Percentiles rank a stretch among this genome's conserved stretches.
phyloP scores from a whole-genome alignment of 1,140 invertebrate genomes.

The Orussus abietinus region DNA sequence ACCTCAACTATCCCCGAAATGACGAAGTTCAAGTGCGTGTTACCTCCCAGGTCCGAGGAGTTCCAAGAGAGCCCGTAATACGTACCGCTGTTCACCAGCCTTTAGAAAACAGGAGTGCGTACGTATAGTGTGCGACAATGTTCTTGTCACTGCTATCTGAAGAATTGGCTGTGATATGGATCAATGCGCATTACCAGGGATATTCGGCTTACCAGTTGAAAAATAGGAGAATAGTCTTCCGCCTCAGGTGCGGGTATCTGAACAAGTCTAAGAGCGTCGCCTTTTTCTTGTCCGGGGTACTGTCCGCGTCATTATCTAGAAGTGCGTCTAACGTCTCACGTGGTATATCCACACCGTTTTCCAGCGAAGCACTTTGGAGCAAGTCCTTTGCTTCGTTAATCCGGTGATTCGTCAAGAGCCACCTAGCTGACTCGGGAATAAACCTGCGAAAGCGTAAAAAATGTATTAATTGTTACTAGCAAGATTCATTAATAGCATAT shows the following conservation, averaged over 20 bases:
- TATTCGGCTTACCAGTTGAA: conserved; percentile 65
- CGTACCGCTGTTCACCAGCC: conserved; percentile 74
- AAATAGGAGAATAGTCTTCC: conserved; percentile 70
- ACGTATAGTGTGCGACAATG: too few relatives aligned
- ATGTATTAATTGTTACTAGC: background rate
- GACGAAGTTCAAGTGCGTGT: conserved; percentile 72
- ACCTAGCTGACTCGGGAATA: conserved; percentile 78
- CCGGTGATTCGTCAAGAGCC: conserved; percentile 74
- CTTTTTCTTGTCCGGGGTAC: conserved; percentile 48
- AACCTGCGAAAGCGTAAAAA: conserved; percentile 58
- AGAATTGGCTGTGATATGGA: conserved; percentile 5
- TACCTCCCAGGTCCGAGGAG: conserved; percentile 68
- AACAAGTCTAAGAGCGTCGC: conserved; percentile 67
- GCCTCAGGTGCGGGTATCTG: conserved; percentile 66
- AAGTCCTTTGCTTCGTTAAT: conserved; percentile 66
- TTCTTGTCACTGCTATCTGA: too few relatives aligned
- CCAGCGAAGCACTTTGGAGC: conserved; percentile 65
- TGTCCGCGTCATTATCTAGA: conserved; percentile 45
- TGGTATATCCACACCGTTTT: conserved; percentile 62
- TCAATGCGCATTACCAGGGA: conserved; percentile 2
- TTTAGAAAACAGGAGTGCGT: conserved; percentile 43
- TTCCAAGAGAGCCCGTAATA: conserved; percentile 83
- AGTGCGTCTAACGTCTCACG: conserved; percentile 56
- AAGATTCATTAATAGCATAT: too few relatives aligned
- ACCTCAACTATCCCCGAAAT: conserved; percentile 75